phyloP scores from a whole-genome alignment of 2,888 invertebrate species.

The Xestia ashworthii region DNA sequence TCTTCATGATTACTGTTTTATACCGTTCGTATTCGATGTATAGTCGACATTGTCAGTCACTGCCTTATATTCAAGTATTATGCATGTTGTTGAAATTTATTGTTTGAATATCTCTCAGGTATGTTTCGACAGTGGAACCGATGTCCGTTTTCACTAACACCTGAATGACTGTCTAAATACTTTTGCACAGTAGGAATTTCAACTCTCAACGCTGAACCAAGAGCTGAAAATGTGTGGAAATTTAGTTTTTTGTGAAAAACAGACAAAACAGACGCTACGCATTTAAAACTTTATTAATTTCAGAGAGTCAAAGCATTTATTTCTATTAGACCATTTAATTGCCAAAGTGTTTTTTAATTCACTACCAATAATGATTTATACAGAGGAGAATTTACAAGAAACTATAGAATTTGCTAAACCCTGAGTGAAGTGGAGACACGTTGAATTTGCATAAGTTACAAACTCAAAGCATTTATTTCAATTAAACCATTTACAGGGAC shows the following conservation, averaged over 20 bases:
- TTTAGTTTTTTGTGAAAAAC: too few species aligned
- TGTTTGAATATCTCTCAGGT: conserved; percentile 23
- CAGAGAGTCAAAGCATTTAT: conserved; percentile 12
- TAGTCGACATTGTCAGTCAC: conserved; percentile 50
- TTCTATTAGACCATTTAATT: not conserved
- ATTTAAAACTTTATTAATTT: not conserved
- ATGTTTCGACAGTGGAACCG: conserved; percentile 31
- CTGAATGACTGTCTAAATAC: not conserved
- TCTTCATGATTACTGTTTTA: conserved; percentile 56
- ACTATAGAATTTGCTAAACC: not conserved
- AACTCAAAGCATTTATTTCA: too few species aligned
- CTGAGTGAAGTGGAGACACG: not conserved
- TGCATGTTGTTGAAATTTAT: conserved; percentile 29
- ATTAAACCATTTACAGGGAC: too few species aligned
- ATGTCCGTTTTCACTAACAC: not conserved
- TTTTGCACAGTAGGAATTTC: not conserved
- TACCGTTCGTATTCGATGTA: conserved; percentile 54
- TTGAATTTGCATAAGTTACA: too few species aligned
- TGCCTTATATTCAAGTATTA: conserved; percentile 49
- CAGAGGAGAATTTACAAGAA: not conserved
- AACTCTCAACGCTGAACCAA: not conserved
- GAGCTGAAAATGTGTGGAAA: not conserved
- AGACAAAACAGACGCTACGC: not conserved
- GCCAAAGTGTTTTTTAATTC: not conserved
- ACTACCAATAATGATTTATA: not conserved